Base-by-base conservation (phyloP, 2,888 invertebrate genomes). In the Euplexia lucipara region DNA sequence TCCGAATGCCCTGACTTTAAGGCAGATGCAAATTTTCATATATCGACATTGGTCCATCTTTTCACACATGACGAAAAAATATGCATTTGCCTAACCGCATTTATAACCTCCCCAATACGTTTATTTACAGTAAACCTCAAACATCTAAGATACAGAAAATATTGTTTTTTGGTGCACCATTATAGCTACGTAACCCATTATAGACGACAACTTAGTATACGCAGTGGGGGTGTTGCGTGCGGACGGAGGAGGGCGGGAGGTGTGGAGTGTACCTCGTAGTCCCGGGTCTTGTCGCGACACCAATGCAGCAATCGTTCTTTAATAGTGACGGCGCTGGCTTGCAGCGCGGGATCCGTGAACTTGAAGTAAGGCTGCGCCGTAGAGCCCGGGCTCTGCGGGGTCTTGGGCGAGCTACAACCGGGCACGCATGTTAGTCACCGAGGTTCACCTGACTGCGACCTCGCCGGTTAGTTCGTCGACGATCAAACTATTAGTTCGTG, bases 231-330 rank as follows among this genome's bases (percentile, higher is more conserved):
- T 81, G 79, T 78, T 65, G 70, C 45, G 75, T 68, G 74, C 58
- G 83, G 63, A 70, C 71, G 75, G 73, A 67, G 78, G 60, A 61
- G 75, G 72, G 70, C 80, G 70, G 82, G 79, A 86, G 83, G 85
- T 64, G 78, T 87, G 83, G 69, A 79, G 87, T 84, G 93, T 98
- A 99, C 99, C 98, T 99, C 98, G 96, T 99, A 99, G 96, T 98
- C 99, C 96, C 98, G 97, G 89, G 99, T 99, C 97, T 99, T 99
- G 96, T 98, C 97, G 96, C 98, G 98, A 96, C 98, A 98, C 99
- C 99, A 99, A 95, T 98, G 97, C 96, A 99, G 97, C 93, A 99
- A 97, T 95, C 98, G 97, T 93, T 99, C 99, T 97, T 99, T 99
- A 95, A 99, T 98, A 96, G 98, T 98, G 95, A 97, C 97, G 90